These are phyloP conservation scores for Eupithecia subfuscata DNA, from an alignment of 2,888 invertebrate species.

Conservation along the genomic window DNA sequence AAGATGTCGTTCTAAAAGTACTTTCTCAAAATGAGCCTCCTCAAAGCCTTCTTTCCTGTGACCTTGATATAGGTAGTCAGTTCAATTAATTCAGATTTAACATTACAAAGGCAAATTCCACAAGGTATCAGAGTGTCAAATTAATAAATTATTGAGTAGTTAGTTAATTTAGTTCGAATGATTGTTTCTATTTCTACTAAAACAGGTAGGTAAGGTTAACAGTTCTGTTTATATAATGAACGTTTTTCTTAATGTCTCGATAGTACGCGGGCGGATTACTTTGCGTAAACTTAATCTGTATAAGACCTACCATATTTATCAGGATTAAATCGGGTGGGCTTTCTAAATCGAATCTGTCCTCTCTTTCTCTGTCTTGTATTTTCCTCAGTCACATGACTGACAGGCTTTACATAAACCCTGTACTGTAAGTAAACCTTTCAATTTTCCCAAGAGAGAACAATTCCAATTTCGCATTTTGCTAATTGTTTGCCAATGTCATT, in stretches of 20 bases:
- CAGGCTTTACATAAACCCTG: not conserved
- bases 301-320: not conserved
- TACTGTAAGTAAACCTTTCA: not conserved
- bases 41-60: not conserved
- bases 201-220: not conserved
- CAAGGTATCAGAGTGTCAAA: not conserved
- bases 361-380: not conserved
- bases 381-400: not conserved
- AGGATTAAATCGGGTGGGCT: not conserved
- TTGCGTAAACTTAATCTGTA: not conserved
- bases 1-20: not conserved
- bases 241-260: not conserved
- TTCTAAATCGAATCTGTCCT: not conserved
- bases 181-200: not conserved
- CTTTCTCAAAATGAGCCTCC: not conserved
- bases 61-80: not conserved
- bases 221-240: not conserved
- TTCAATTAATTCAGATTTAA: not conserved
- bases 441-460: not conserved
- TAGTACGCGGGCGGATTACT: not conserved
- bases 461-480: not conserved
- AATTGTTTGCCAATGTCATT: not conserved
- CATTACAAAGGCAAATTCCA: not conserved
- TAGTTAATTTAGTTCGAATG: not conserved
- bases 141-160: not conserved